phyloP scores from a whole-genome alignment of 1,140 invertebrate species.

The Papilio polyxenes region DNA sequence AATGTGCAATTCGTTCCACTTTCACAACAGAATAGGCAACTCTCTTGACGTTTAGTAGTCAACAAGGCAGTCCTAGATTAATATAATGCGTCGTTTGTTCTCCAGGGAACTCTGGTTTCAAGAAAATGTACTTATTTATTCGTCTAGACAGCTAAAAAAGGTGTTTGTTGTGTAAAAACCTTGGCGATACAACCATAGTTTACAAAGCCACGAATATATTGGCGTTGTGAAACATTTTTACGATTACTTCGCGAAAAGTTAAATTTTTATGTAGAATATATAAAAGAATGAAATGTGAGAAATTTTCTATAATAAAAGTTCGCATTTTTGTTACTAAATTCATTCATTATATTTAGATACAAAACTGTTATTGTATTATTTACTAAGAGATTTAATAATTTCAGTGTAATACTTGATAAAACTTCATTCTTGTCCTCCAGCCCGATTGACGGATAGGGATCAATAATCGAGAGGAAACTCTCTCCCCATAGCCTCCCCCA shows the following conservation, averaged over 20 bases:
- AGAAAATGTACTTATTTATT: constrained; percentile 38
- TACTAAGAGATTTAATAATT: neutral
- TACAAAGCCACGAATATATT: constrained; percentile 25
- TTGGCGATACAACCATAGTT: constrained; percentile 17
- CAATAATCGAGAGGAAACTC: constrained; percentile 24
- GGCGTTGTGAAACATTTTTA: constrained; percentile 6
- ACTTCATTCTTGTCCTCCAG: constrained; percentile 15
- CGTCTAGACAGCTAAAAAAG: constrained; percentile 37
- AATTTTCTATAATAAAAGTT: no score
- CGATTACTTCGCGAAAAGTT: neutral
- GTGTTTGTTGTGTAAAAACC: constrained; percentile 32
- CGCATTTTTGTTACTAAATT: no score
- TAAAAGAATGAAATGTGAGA: no score
- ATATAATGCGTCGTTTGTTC: constrained; percentile 27
- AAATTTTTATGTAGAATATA: neutral
- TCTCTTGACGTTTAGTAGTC: constrained; percentile 23
- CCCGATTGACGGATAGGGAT: neutral
- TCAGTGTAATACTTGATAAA: neutral
- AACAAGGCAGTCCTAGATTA: constrained; percentile 34
- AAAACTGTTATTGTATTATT: no score
- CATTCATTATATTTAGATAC: no score
- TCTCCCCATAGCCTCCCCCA: neutral
- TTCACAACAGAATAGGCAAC: neutral
- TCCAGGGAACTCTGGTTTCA: constrained; percentile 26
- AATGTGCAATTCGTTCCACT: neutral